phyloP scores from a whole-genome alignment of 2,888 invertebrate species.

The Branchellion lobata region DNA sequence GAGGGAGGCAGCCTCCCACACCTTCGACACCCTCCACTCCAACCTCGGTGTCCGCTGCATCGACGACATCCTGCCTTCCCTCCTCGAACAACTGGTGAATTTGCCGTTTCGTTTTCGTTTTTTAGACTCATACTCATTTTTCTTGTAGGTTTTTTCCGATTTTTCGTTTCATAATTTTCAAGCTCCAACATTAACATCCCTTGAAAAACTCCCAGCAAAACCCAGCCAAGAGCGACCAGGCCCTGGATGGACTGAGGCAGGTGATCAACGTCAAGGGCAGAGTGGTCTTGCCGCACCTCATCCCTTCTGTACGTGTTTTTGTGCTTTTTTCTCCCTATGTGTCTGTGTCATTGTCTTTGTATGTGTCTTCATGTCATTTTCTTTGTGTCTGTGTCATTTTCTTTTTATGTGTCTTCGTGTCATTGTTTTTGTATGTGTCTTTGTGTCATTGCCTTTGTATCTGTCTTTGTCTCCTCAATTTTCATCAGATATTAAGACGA shows the following conservation, averaged over 20 bases:
- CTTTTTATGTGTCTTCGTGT: too few species aligned
- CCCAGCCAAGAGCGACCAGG: constrained; percentile 78
- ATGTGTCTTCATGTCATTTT: too few species aligned
- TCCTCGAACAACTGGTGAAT: constrained; percentile 74
- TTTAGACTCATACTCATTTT: not conserved
- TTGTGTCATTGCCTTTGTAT: too few species aligned
- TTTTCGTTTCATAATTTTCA: not conserved
- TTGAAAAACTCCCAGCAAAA: constrained; percentile 69
- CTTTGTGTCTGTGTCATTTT: too few species aligned
- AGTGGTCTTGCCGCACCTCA: constrained; percentile 90
- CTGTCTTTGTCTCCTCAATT: too few species aligned
- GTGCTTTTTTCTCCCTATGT: not conserved
- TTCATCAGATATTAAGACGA: too few species aligned
- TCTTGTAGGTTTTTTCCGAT: not conserved
- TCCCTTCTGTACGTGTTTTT: constrained; percentile 69
- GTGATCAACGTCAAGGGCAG: constrained; percentile 94
- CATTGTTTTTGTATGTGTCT: too few species aligned
- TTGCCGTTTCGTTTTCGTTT: not conserved
- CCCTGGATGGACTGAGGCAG: constrained; percentile 91
- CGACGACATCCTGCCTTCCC: constrained; percentile 90
- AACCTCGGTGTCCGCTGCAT: constrained; percentile 89
- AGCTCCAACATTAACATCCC: too few species aligned
- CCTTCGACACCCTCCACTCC: constrained; percentile 91
- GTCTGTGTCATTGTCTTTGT: too few species aligned
- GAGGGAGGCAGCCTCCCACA: constrained; percentile 88